These are phyloP conservation scores for Enhydra lutris DNA, from an alignment of 2,113 vertebrate species.

Conservation along the genomic window DNA sequence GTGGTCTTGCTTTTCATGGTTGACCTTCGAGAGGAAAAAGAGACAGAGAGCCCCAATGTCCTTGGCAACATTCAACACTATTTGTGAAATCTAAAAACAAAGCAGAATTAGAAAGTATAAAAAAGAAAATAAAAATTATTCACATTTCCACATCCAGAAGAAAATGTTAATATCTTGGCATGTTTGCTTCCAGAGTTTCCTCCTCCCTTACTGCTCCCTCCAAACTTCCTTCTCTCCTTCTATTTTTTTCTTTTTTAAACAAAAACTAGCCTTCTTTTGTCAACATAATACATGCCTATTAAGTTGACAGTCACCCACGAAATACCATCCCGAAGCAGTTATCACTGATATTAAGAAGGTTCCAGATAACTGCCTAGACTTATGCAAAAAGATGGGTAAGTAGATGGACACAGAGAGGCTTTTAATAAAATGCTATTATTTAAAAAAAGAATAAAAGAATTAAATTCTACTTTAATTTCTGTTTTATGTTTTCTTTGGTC, in stretches of 20 bases:
- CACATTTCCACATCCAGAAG: background rate
- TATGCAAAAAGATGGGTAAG: background rate
- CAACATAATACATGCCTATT: background rate
- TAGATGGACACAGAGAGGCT: background rate
- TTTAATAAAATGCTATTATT: conserved; percentile 6
- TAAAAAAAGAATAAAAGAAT: background rate
- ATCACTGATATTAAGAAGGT: background rate
- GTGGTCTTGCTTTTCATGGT: background rate
- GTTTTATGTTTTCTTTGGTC: background rate
- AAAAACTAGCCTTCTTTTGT: background rate
- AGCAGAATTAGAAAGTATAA: background rate
- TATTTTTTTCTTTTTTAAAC: background rate
- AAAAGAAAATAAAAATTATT: conserved; percentile 17
- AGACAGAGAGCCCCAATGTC: background rate
- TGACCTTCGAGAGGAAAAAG: background rate
- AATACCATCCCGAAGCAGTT: background rate
- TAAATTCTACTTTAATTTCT: background rate
- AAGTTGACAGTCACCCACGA: background rate
- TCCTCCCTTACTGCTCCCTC: background rate
- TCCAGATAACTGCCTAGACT: background rate
- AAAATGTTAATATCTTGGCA: background rate
- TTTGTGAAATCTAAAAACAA: conserved; percentile 21
- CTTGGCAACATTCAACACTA: background rate
- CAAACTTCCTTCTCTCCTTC: background rate
- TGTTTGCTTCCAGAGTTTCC: background rate